phyloP scores from a whole-genome alignment of 2,113 vertebrate genomes.

The Myodes glareolus region DNA sequence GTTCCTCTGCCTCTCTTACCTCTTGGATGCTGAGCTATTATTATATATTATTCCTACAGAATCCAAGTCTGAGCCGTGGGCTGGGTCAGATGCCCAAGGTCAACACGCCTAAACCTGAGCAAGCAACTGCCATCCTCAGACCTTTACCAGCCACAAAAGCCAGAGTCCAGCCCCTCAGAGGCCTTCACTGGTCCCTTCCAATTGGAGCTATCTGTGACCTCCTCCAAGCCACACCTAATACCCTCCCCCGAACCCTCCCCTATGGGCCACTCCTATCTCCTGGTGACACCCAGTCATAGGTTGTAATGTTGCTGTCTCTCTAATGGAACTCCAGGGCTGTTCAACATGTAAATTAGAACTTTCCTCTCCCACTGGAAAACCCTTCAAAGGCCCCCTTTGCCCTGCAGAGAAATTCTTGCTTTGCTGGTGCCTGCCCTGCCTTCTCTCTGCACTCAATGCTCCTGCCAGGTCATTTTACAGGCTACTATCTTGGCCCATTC shows the following conservation, averaged over 20 bases:
- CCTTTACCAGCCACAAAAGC: neutral
- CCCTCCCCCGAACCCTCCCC: neutral
- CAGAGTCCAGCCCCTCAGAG: neutral
- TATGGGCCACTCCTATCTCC: neutral
- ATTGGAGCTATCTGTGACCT: neutral
- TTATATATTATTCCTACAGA: neutral
- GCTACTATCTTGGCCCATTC: neutral
- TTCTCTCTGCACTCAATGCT: neutral
- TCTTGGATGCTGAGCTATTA: neutral
- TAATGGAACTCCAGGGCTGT: rapidly evolving
- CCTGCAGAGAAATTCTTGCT: conserved; percentile 26
- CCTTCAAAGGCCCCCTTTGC: neutral
- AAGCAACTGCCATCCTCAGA: neutral
- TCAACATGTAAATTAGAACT: neutral
- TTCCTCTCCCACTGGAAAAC: neutral
- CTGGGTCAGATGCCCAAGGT: neutral
- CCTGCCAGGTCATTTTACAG: neutral
- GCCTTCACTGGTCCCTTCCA: neutral
- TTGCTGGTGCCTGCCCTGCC: neutral
- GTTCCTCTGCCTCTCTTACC: neutral
- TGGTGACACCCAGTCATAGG: neutral
- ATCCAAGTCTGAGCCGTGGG: neutral
- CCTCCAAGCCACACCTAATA: neutral
- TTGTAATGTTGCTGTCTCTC: neutral
- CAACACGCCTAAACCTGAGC: conserved; percentile 15